phyloP scores from a whole-genome alignment of 1,140 invertebrate species.

The Caenorhabditis tropicalis region DNA sequence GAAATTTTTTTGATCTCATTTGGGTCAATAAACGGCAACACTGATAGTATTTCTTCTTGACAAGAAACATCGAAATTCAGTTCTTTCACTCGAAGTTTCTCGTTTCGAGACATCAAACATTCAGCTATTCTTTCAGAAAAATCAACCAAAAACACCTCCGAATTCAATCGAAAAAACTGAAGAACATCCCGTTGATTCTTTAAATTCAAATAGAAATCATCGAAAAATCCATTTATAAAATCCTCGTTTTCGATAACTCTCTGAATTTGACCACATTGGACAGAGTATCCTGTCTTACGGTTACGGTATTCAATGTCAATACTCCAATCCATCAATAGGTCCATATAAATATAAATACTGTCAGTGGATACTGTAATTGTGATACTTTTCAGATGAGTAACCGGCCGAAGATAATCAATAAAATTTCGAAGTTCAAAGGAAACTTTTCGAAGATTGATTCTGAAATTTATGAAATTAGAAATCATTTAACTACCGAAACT shows the following conservation, averaged over 20 bases:
- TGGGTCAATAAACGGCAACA: neutral
- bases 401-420: neutral
- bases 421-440: neutral
- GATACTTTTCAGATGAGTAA: neutral
- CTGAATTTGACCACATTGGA: neutral
- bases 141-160: neutral
- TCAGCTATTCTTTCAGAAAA: neutral
- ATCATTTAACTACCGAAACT: neutral
- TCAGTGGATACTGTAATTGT: neutral
- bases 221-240: neutral
- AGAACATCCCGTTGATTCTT: neutral
- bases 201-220: neutral
- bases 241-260: neutral
- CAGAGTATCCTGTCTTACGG: neutral
- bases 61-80: neutral
- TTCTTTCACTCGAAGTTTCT: neutral
- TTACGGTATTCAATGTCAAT: neutral
- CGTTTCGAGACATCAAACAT: neutral
- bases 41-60: neutral
- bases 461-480: neutral
- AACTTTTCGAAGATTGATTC: neutral
- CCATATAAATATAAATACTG: neutral
- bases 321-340: neutral
- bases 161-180: neutral
- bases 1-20: neutral